These are phyloP conservation scores for Artemia sinica DNA, from an alignment of 2,888 invertebrate genomes.

Conservation along the genomic window DNA sequence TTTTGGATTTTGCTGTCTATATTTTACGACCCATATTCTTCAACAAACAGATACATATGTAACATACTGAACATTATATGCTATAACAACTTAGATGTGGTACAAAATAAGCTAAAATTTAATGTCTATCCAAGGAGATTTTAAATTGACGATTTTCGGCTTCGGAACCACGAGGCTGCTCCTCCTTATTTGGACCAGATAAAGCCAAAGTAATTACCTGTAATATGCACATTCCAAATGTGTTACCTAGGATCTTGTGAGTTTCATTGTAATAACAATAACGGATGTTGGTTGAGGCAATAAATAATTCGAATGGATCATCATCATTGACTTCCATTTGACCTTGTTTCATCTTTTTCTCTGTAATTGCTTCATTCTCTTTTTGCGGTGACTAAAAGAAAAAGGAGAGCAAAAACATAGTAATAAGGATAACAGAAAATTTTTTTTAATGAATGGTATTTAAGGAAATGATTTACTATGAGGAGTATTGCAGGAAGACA, in stretches of 20 bases:
- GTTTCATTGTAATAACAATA: slow-evolving; percentile 96
- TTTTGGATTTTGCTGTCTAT: too few species aligned
- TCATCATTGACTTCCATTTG: slow-evolving; percentile 79
- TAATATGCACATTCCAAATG: slow-evolving; percentile 84
- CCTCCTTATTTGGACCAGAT: not conserved
- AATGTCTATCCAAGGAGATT: not conserved
- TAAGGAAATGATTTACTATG: too few species aligned
- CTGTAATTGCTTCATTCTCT: slow-evolving; percentile 63
- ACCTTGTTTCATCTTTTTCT: slow-evolving; percentile 69
- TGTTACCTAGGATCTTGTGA: slow-evolving; percentile 90
- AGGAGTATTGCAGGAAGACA: too few species aligned
- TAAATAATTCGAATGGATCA: slow-evolving; percentile 86
- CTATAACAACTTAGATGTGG: too few species aligned
- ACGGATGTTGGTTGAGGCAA: slow-evolving; percentile 86
- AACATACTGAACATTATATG: too few species aligned
- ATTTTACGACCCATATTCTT: too few species aligned
- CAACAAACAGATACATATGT: too few species aligned
- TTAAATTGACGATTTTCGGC: not conserved
- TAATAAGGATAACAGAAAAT: too few species aligned
- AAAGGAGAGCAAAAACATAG: too few species aligned
- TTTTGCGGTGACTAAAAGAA: slow-evolving; percentile 59
- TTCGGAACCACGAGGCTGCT: not conserved
- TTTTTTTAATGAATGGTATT: too few species aligned
- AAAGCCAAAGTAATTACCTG: slow-evolving; percentile 41
- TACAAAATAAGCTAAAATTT: slow-evolving; percentile 12